Conservation (phyloP, 2,113 vertebrate species). For the Ophthalmolycus amberensis region DNA sequence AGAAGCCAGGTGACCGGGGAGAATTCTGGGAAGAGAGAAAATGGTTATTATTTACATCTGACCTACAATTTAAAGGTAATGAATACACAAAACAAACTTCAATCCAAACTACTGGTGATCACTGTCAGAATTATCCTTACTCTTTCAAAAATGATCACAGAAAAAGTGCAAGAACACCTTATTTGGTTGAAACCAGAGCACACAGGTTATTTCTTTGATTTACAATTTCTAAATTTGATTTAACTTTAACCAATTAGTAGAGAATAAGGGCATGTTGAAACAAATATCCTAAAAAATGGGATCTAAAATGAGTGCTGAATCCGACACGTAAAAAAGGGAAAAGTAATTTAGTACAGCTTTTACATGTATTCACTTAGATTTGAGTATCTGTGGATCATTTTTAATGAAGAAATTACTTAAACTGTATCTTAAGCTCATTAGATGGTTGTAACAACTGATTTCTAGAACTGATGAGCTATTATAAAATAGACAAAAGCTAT, state of each 20-base stretch:
- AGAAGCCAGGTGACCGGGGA: slow-evolving; percentile 71
- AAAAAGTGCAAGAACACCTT: background rate
- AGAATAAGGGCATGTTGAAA: background rate
- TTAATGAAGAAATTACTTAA: background rate
- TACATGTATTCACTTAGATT: background rate
- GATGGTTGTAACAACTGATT: background rate
- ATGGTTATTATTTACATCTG: background rate
- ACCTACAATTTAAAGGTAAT: background rate
- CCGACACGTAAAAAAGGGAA: background rate
- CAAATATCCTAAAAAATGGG: background rate
- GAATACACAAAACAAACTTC: background rate
- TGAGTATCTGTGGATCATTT: background rate
- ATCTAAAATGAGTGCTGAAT: background rate
- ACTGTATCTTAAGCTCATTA: background rate
- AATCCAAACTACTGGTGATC: background rate
- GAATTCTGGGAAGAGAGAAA: slow-evolving; percentile 51
- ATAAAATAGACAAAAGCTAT: background rate
- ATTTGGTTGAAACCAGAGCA: background rate
- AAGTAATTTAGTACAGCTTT: background rate
- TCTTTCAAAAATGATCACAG: background rate
- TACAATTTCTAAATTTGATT: background rate
- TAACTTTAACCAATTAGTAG: background rate
- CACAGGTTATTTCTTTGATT: background rate
- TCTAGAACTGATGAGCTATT: background rate
- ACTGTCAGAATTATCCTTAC: background rate